phyloP scores from a whole-genome alignment of 2,113 vertebrate species.

The Gallinago jamesoni region DNA sequence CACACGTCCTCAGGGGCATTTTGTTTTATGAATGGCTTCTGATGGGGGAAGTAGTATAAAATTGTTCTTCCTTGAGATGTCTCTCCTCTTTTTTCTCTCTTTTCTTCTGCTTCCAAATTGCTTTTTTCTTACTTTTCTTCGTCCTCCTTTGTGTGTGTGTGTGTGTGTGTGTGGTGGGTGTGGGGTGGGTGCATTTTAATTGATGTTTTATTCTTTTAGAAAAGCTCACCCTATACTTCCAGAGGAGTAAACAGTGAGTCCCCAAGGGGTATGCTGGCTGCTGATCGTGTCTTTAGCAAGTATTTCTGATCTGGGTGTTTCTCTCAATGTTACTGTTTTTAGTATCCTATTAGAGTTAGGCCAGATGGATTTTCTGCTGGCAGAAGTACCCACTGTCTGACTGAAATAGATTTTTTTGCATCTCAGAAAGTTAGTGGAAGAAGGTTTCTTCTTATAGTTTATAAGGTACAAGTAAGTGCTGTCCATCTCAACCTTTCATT shows the following conservation, averaged over 20 bases:
- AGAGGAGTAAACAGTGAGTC: neutral
- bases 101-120: neutral
- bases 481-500: neutral
- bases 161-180: neutral
- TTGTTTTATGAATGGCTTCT: neutral
- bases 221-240: neutral
- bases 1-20: conserved; percentile 25
- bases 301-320: neutral
- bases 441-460: neutral
- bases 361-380: conserved; percentile 24
- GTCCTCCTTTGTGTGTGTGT: accelerated
- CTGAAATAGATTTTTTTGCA: neutral
- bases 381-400: neutral
- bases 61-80: neutral
- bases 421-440: neutral
- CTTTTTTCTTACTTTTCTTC: neutral
- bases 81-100: neutral
- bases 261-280: neutral
- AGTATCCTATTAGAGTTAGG: neutral
- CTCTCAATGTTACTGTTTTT: neutral
- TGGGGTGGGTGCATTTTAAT: neutral
- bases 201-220: neutral
- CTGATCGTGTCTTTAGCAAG: neutral
- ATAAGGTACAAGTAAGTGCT: neutral
- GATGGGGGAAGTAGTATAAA: neutral